A percentile compares a stretch with the other conserved stretches of the same genome.
Evolutionary conservation across 2,797 vertebrate species (phyloP).

Genomic region (Tachyglossus aculeatus): DNA sequence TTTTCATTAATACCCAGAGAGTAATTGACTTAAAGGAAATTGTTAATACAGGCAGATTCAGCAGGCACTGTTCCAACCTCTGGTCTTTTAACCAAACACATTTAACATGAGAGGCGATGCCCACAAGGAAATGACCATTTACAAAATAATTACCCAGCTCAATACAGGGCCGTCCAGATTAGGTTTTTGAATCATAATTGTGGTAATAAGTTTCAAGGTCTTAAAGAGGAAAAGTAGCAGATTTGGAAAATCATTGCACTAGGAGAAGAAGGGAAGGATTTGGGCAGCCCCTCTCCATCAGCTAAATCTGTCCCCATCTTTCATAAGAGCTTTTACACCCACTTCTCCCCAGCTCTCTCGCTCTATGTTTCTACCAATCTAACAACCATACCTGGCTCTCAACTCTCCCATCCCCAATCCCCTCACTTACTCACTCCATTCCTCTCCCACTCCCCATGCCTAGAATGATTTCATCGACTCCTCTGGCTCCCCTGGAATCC

Average conservation of each 20-base stretch:
- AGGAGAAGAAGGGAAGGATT: too few species aligned
- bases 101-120: slow-evolving; percentile 18
- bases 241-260: slow-evolving; percentile 23
- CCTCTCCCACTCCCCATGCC: too few species aligned
- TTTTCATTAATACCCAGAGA: slow-evolving; percentile 47
- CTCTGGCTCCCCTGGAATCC: too few species aligned
- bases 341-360: too few species aligned
- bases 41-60: slow-evolving; percentile 50
- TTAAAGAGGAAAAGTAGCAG: slow-evolving; percentile 28
- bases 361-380: too few species aligned
- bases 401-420: too few species aligned
- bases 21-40: slow-evolving; percentile 47
- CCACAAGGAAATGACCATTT: slow-evolving; percentile 49
- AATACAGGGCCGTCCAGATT: slow-evolving; percentile 31
- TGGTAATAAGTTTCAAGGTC: slow-evolving; percentile 18
- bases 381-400: too few species aligned
- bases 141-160: slow-evolving; percentile 36
- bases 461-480: too few species aligned
- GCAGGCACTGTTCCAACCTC: slow-evolving; percentile 38
- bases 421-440: too few species aligned
- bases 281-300: too few species aligned
- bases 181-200: slow-evolving; percentile 38
- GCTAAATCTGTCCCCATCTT: too few species aligned
- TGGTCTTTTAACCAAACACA: slow-evolving; percentile 45
- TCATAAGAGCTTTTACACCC: too few species aligned